Evolutionary conservation across 2,888 invertebrate species (phyloP).

Genomic region (Lochmaea capreae): DNA sequence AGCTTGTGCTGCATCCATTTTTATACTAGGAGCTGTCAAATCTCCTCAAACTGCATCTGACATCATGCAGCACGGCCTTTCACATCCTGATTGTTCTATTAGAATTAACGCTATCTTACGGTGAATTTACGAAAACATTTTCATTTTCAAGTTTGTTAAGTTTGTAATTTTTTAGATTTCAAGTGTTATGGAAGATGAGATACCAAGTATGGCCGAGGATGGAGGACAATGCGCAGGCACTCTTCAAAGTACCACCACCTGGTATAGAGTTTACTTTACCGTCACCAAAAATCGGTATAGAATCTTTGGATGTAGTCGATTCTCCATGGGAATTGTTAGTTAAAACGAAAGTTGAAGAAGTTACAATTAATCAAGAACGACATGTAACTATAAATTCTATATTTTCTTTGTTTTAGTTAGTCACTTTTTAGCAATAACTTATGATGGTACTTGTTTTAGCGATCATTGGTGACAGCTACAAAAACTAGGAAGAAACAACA

Average conservation of each 20-base stretch:
- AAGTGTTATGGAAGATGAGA: constrained; percentile 95
- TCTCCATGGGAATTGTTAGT: constrained; percentile 99
- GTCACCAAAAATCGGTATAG: constrained; percentile 98
- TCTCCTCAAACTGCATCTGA: constrained; percentile 90
- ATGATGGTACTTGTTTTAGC: constrained; percentile 66
- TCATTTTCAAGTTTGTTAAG: background rate
- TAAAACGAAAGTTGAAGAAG: constrained; percentile 98
- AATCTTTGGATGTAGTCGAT: constrained; percentile 93
- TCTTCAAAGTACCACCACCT: constrained; percentile 98
- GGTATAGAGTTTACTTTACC: constrained; percentile 99
- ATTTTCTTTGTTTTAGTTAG: background rate
- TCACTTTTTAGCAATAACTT: background rate
- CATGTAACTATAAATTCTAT: constrained; percentile 73
- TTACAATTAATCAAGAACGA: constrained; percentile 97
- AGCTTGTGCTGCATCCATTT: constrained; percentile 87
- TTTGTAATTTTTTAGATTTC: constrained; percentile 72
- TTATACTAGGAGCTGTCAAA: constrained; percentile 93
- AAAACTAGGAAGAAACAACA: constrained; percentile 99
- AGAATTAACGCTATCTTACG: constrained; percentile 86
- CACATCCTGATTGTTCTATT: constrained; percentile 84
- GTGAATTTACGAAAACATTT: constrained; percentile 60
- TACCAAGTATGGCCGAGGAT: constrained; percentile 99
- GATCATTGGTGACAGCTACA: constrained; percentile 96
- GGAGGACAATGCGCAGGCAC: constrained; percentile 96
- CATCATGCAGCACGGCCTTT: constrained; percentile 89